Conservation (phyloP, 2,888 invertebrate species). For the Leptinotarsa rubiginosa region DNA sequence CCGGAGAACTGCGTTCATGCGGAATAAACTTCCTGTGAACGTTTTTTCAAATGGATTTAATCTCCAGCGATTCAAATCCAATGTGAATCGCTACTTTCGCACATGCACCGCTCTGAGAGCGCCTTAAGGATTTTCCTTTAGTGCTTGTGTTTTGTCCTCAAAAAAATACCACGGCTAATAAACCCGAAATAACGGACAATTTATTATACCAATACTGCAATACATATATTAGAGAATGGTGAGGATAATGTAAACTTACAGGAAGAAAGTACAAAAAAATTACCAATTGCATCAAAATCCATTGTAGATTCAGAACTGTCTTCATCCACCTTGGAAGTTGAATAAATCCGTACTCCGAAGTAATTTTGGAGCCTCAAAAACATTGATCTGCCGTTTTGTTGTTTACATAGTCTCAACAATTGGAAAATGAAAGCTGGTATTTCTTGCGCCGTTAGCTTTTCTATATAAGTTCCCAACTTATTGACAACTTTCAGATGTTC, state of each 20-base stretch:
- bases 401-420: constrained; percentile 71
- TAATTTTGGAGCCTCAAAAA: constrained; percentile 62
- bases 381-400: constrained; percentile 61
- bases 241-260: constrained; percentile 17
- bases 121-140: too few relatives aligned
- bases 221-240: too few relatives aligned
- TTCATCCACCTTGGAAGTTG: constrained; percentile 47
- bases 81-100: too few relatives aligned
- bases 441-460: constrained; percentile 71
- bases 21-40: too few relatives aligned
- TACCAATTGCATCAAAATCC: constrained; percentile 60
- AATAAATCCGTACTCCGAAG: constrained; percentile 61
- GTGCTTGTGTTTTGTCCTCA: too few relatives aligned
- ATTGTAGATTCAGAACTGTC: constrained; percentile 51
- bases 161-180: too few relatives aligned
- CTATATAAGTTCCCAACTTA: constrained; percentile 72
- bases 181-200: too few relatives aligned
- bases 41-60: too few relatives aligned
- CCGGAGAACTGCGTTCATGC: too few relatives aligned
- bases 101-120: too few relatives aligned
- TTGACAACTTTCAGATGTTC: constrained; percentile 74
- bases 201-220: too few relatives aligned
- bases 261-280: constrained; percentile 3
- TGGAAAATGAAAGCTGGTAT: constrained; percentile 78
- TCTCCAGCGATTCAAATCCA: too few relatives aligned